Base-by-base conservation (phyloP, 2,797 vertebrate genomes). In the Hozukius guyotensis region DNA sequence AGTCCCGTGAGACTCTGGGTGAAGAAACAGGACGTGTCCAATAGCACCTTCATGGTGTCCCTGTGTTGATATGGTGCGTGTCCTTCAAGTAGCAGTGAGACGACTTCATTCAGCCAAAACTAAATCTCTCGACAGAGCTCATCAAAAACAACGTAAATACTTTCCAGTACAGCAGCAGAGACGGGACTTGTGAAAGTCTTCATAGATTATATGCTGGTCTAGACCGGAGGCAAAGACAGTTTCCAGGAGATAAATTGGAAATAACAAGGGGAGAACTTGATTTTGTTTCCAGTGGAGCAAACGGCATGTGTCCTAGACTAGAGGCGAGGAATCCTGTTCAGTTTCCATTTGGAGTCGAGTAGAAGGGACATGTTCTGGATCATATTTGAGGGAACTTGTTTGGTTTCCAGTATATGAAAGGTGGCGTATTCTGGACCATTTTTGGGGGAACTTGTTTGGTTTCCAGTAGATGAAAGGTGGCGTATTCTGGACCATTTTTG, bases 1-100 rank as follows among this genome's bases (percentile, higher is more conserved):
- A 62, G 52, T 64, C 73, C 46, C 52, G n/a, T 16, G 46, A 75
- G 63, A 72, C 67, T 11, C 66, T 22, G 18, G 62, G 16, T 38
- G 69, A 69, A 36, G 34, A 78, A 60, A 69, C 56, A 25, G 57
- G 52, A 74, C 2, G 72, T 72, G 66, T 80, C 79, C 29, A 38
- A 7, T 13, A 82, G 80, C 86, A 84, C 78, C 82, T 66, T 76
- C 53, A 16, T 63, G 66, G 74, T 69, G 77, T 88, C 62, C 74
- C 25, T 18, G 24, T 57, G 75, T 60, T 13, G 49, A 72, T 68
- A 38, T 53, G 67, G 49, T 31, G 8, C 6, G 5, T 20, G 14
- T 86, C 80, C 60, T 72, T 70, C 56, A 66, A 77, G 64, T 75
- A 80, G 76, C 66, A 24, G 52, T 36, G 62, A 24, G 10, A 11